phyloP scores from a whole-genome alignment of 2,888 invertebrate species.

The Phaedon cochleariae region DNA sequence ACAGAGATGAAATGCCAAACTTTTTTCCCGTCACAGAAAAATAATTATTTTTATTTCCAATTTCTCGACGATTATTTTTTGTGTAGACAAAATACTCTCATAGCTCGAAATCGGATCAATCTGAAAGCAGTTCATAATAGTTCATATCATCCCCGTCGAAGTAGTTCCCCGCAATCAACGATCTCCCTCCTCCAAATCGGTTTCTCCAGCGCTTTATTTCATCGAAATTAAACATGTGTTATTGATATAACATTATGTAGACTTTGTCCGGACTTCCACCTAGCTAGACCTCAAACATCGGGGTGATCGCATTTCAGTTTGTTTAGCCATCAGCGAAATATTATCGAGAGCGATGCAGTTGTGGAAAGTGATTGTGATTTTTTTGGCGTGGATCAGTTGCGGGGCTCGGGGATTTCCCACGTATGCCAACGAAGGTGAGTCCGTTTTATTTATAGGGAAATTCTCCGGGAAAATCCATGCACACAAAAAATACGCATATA shows the following conservation, averaged over 20 bases:
- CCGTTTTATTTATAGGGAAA: too few species aligned
- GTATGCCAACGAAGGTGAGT: conserved; percentile 2
- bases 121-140: background rate
- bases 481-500: too few species aligned
- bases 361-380: conserved; percentile 8
- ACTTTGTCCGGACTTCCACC: background rate
- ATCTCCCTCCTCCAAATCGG: background rate
- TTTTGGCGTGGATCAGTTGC: background rate
- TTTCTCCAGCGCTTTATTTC: too few species aligned
- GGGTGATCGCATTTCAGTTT: background rate
- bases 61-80: too few species aligned
- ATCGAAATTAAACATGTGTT: background rate
- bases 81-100: too few species aligned
- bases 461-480: too few species aligned
- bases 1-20: too few species aligned
- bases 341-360: conserved; percentile 4
- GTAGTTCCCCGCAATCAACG: background rate
- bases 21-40: too few species aligned
- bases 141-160: background rate
- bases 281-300: background rate
- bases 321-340: background rate
- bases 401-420: background rate
- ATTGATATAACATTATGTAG: background rate
- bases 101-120: too few species aligned
- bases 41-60: too few species aligned